A percentile compares a stretch with the other conserved stretches of the same genome.
These are phyloP conservation scores for Cataglyphis altisquamis DNA, from an alignment of 2,888 invertebrate genomes.

Conservation along the genomic window DNA sequence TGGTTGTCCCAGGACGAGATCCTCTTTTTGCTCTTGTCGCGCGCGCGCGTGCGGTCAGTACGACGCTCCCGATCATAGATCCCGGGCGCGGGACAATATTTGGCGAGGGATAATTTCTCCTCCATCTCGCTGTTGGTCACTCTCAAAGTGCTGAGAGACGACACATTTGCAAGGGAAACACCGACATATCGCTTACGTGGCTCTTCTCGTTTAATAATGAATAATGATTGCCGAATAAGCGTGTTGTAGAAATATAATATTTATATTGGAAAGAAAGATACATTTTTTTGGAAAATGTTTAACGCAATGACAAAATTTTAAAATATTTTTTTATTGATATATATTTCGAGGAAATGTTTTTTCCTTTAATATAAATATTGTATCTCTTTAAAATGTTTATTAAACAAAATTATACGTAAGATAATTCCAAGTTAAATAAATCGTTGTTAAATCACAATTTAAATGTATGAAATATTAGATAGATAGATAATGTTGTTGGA, in stretches of 20 bases:
- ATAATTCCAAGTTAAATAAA: too few species aligned
- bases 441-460: too few species aligned
- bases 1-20: slow-evolving; percentile 59
- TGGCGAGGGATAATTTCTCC: slow-evolving; percentile 51
- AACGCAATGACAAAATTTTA: neutral
- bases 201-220: slow-evolving; percentile 18
- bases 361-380: too few species aligned
- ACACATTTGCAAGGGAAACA: slow-evolving; percentile 49
- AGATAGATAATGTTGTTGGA: too few species aligned
- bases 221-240: slow-evolving; percentile 25
- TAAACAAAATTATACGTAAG: too few species aligned
- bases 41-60: slow-evolving; percentile 76
- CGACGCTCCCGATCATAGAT: slow-evolving; percentile 64
- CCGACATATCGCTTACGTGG: slow-evolving; percentile 35
- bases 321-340: neutral
- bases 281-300: neutral
- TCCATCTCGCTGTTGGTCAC: slow-evolving; percentile 20
- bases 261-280: neutral
- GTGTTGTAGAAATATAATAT: neutral
- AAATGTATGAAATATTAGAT: too few species aligned
- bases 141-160: slow-evolving; percentile 28
- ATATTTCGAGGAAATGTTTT: neutral
- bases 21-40: slow-evolving; percentile 61
- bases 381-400: too few species aligned
- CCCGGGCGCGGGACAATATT: slow-evolving; percentile 53